Conservation (phyloP, 2,888 invertebrate genomes). For the Scelioninae gen. 1 region DNA sequence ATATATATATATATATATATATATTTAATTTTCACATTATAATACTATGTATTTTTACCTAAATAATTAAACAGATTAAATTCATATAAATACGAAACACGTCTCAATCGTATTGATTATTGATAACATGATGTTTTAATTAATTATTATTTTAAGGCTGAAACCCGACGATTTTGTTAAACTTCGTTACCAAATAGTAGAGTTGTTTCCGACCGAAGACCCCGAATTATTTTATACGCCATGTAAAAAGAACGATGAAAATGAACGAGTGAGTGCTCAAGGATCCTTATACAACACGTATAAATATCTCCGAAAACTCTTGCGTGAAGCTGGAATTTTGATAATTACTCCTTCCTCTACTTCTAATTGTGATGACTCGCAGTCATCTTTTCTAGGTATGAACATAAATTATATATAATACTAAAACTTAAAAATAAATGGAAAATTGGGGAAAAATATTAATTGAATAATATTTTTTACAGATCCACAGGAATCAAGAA, state of each 20-base stretch:
- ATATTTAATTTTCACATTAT: neutral
- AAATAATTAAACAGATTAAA: neutral
- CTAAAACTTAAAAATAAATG: neutral
- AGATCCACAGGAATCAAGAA: neutral
- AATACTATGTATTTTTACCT: too few species aligned
- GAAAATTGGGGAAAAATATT: neutral
- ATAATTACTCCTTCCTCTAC: neutral
- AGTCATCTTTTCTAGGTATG: neutral
- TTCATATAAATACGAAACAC: neutral
- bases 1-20: neutral
- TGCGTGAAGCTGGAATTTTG: neutral
- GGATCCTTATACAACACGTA: neutral
- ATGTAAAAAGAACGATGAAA: neutral
- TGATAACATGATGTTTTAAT: neutral
- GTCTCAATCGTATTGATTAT: neutral
- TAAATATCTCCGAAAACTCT: neutral
- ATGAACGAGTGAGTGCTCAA: neutral
- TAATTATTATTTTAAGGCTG: neutral
- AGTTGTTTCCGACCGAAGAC: constrained; percentile 30
- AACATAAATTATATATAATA: neutral
- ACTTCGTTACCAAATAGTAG: constrained; percentile 5
- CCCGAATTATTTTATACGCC: neutral
- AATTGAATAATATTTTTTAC: neutral
- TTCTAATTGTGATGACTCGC: neutral
- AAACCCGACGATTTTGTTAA: constrained; percentile 14